These are phyloP conservation scores for Rhabdornis inornatus DNA, from an alignment of 2,113 vertebrate genomes.

Conservation along the genomic window DNA sequence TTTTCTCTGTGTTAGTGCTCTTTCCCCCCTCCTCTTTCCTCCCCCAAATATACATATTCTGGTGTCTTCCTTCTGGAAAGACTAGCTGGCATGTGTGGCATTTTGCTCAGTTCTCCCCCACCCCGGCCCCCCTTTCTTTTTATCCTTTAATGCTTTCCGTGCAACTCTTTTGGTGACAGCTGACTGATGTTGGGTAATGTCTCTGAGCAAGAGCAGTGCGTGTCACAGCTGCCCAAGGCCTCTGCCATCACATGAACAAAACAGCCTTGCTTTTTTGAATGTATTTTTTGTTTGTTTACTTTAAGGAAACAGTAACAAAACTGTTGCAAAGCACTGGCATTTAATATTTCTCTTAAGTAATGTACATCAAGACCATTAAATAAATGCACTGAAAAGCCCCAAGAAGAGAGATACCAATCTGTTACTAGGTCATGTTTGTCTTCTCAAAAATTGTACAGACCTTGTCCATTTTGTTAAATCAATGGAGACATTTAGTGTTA, in stretches of 20 bases:
- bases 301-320: constrained; percentile 78
- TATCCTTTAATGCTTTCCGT: constrained; percentile 71
- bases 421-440: constrained; percentile 65
- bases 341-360: constrained; percentile 77
- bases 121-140: constrained; percentile 51
- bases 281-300: constrained; percentile 76
- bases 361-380: constrained; percentile 73
- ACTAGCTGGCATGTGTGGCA: constrained; percentile 51
- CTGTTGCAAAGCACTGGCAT: constrained; percentile 86
- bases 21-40: neutral
- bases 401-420: constrained; percentile 71
- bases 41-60: neutral
- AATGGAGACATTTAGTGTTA: constrained; percentile 47
- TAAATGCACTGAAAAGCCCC: constrained; percentile 80
- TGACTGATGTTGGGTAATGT: constrained; percentile 72
- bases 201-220: constrained; percentile 63
- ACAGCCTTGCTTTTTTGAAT: constrained; percentile 82
- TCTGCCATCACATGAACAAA: constrained; percentile 75
- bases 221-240: constrained; percentile 71
- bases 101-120: constrained; percentile 57
- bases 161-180: constrained; percentile 69
- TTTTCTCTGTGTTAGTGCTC: constrained; percentile 9
- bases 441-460: constrained; percentile 59
- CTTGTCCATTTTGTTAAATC: constrained; percentile 54
- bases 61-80: constrained; percentile 52